A percentile compares a stretch with the other conserved stretches of the same genome.
Conservation (phyloP, 2,888 invertebrate genomes). For the Aspidapion aeneum region DNA sequence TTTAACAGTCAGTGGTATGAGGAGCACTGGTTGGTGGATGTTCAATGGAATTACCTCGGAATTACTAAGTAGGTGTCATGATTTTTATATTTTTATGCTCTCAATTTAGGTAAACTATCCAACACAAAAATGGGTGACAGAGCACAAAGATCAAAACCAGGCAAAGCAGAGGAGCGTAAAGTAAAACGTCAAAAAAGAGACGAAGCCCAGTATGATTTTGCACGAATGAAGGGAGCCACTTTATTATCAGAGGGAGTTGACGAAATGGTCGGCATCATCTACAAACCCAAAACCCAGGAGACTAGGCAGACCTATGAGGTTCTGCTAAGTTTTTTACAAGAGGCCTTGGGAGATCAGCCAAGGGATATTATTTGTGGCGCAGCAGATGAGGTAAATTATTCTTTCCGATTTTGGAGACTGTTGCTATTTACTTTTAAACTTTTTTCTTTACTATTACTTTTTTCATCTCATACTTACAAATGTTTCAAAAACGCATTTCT, state of each 20-base stretch:
- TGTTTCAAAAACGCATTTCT: too few species aligned
- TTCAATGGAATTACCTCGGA: too few species aligned
- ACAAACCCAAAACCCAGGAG: conserved; percentile 96
- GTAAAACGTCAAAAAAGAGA: conserved; percentile 87
- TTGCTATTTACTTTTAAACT: too few species aligned
- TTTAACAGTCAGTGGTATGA: too few species aligned
- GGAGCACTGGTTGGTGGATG: too few species aligned
- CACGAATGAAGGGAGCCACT: conserved; percentile 85
- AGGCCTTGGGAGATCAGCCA: conserved; percentile 95
- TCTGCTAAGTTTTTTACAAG: conserved; percentile 93
- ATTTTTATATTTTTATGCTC: too few species aligned
- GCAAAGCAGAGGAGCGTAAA: conserved; percentile 90
- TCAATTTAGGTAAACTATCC: too few species aligned
- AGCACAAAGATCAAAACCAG: conserved; percentile 88
- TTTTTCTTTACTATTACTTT: too few species aligned
- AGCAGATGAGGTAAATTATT: conserved; percentile 99
- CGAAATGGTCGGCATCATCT: conserved; percentile 92
- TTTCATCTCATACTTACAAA: too few species aligned
- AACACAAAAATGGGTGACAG: conserved; percentile 97
- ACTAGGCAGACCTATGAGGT: conserved; percentile 97
- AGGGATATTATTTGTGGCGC: conserved; percentile 96
- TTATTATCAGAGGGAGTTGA: conserved; percentile 84
- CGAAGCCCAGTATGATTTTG: conserved; percentile 88
- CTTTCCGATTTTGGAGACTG: too few species aligned
- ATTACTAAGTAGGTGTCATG: too few species aligned